Evolutionary conservation across 2,113 vertebrate genomes (phyloP), one percentile per base, ranked within the genome.

Genomic region (Epinephelus fuscoguttatus): DNA sequence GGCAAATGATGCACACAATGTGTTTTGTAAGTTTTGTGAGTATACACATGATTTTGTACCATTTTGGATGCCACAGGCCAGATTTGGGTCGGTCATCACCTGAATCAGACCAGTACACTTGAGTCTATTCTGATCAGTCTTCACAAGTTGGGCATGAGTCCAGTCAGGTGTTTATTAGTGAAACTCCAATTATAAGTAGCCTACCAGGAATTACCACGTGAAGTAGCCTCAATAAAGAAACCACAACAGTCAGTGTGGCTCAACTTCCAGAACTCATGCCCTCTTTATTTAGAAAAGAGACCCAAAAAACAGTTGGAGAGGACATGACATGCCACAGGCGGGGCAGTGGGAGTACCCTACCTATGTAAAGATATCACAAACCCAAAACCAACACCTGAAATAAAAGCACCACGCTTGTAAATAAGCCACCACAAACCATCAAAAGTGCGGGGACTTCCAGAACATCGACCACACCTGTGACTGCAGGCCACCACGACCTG

Each of bases 241-340:
- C 40, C 25, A 52, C 63, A 75, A 81, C 30, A 68, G 27, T 59
- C 45, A 0, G 4, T 47, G 17, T 30, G 30, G 30, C 10, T 70
- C 19, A 42, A 80, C 23, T 53, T 25, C 6, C 17, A 27, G 27
- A 68, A 23, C 27, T 49, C 40, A 13, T 18, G 7, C 4, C 23
- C 52, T 81, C 33, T 67, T 74, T 64, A 59, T 69, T 61, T 80
- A 50, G 53, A 75, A 40, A 21, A 64, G 56, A 75, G 37, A 23
- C 21, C 49, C 25, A 9, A 12, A 12, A 49, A 63, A 49, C 50
- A 80, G 45, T 59, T 52, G 40, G 59, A n/a, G 25, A 27, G 67
- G 42, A 57, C 11, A 23, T 37, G 50, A 17, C 15, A 3, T 15
- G 27, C 49, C 49, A 40, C 11, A 13, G 55, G 30, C 30, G 27